These are phyloP conservation scores for Anticlea derivata DNA, from an alignment of 2,888 invertebrate species.

Conservation along the genomic window DNA sequence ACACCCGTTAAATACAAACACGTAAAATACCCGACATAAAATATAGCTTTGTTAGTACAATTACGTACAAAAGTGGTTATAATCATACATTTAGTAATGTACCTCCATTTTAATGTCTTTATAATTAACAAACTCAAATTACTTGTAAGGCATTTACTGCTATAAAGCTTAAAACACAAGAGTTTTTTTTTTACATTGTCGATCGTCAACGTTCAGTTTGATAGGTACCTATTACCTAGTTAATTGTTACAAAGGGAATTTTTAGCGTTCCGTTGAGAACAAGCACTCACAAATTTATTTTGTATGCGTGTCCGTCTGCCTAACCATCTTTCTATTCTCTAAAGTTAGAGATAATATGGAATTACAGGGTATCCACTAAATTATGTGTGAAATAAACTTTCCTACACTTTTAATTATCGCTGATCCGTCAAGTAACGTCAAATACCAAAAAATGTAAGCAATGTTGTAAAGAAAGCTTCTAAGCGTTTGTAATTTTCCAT, in stretches of 20 bases:
- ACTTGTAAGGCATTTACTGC: constrained; percentile 29
- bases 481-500: too few species aligned
- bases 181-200: constrained; percentile 30
- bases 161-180: constrained; percentile 25
- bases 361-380: too few species aligned
- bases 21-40: constrained; percentile 24
- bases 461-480: too few species aligned
- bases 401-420: too few species aligned
- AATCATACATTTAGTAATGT: constrained; percentile 34
- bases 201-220: constrained; percentile 30
- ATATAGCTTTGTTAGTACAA: constrained; percentile 33
- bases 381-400: too few species aligned
- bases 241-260: constrained; percentile 29
- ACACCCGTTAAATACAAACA: constrained; percentile 27
- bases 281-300: not conserved
- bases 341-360: too few species aligned
- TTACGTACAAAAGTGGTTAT: constrained; percentile 31
- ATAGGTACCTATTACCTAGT: constrained; percentile 34
- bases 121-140: constrained; percentile 39
- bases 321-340: too few species aligned
- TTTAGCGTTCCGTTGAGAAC: constrained; percentile 13
- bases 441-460: too few species aligned
- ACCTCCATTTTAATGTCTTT: constrained; percentile 38
- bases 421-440: too few species aligned
- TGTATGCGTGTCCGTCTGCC: too few species aligned